Conservation (phyloP, 53 echinoderm and acorn worm species). For the Paracentrotus lividus region DNA sequence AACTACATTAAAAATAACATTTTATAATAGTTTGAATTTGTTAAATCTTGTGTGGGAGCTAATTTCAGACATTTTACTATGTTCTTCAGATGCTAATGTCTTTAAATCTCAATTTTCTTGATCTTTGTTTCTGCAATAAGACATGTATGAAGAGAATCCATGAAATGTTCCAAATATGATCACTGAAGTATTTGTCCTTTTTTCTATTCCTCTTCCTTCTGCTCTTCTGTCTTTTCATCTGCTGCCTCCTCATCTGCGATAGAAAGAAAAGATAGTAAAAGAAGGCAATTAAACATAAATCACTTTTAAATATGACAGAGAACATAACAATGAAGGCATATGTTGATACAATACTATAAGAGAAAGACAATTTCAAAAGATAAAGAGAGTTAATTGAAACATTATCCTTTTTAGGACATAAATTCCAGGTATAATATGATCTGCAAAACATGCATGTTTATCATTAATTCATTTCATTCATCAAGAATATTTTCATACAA, state of each 20-base stretch:
- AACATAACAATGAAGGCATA: neutral
- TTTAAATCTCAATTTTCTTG: neutral
- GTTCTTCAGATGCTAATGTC: neutral
- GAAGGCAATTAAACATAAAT: neutral
- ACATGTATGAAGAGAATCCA: neutral
- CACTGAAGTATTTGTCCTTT: neutral
- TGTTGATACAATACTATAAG: neutral
- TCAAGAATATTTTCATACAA: neutral
- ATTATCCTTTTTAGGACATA: neutral
- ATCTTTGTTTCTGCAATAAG: neutral
- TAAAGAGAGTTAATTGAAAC: neutral
- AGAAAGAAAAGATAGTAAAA: neutral
- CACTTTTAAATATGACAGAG: neutral
- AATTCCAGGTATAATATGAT: neutral
- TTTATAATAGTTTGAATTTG: neutral
- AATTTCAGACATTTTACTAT: neutral
- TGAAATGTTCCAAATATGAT: neutral
- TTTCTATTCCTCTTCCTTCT: slow-evolving; percentile 21
- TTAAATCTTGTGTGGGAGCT: neutral
- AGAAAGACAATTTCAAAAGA: too few relatives aligned
- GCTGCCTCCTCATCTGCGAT: neutral
- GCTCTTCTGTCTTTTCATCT: neutral
- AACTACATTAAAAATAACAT: neutral
- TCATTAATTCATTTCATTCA: neutral
- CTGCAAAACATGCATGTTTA: neutral